These are phyloP conservation scores for Platypus cylindrus DNA, from an alignment of 2,888 invertebrate genomes.

Conservation along the genomic window DNA sequence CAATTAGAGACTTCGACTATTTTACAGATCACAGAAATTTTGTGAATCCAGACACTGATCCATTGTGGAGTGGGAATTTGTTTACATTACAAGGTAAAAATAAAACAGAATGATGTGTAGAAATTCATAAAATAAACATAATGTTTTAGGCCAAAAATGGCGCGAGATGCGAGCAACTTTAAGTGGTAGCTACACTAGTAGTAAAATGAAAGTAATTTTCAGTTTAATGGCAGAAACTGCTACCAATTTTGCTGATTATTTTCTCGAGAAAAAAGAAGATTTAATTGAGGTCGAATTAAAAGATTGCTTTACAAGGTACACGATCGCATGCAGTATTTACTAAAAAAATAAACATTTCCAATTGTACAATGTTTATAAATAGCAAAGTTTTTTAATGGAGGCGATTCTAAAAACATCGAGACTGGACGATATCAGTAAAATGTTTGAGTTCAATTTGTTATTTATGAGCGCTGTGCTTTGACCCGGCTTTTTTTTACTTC, in stretches of 20 bases:
- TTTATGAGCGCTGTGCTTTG: no score
- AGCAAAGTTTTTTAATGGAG: no score
- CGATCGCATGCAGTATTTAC: no score
- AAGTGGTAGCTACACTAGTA: conserved; percentile 28
- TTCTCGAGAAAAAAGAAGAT: conserved; percentile 19
- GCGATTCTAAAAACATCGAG: no score
- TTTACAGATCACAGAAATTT: conserved; percentile 36
- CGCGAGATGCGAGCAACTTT: conserved; percentile 26
- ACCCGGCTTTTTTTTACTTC: no score
- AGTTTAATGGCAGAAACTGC: conserved; percentile 19
- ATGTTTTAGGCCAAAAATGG: conserved; percentile 22
- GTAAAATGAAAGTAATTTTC: conserved; percentile 30
- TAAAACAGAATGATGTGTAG: background rate
- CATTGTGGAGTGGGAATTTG: conserved; percentile 36
- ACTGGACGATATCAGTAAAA: no score
- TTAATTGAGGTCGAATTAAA: conserved; percentile 32
- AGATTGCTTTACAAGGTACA: conserved; percentile 32
- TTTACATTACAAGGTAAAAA: conserved; percentile 23
- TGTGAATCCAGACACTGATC: conserved; percentile 30
- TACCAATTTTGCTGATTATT: conserved; percentile 17
- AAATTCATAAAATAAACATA: background rate
- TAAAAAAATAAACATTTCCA: no score
- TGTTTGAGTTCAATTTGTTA: no score
- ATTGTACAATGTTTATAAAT: no score
- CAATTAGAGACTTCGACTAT: conserved; percentile 45